Conservation (phyloP, 2,113 vertebrate genomes). For the Gulo gulo region DNA sequence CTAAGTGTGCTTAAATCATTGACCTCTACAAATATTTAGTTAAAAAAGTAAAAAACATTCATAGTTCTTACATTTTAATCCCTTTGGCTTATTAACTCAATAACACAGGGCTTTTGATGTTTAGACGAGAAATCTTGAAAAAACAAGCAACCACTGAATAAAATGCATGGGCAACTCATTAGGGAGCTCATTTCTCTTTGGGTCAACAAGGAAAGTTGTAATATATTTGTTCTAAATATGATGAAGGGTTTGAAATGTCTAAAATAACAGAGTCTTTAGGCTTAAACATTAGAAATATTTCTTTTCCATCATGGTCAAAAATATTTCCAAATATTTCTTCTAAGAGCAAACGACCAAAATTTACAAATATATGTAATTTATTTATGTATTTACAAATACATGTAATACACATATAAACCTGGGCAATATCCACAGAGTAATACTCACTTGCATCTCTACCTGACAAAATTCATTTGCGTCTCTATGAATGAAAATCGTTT, state of each 20-base stretch:
- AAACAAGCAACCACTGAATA: not conserved
- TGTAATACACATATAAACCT: not conserved
- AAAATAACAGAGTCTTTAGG: not conserved
- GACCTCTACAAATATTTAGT: not conserved
- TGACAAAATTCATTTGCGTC: not conserved
- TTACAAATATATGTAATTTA: not conserved
- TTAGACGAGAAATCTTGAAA: not conserved
- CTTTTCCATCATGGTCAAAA: not conserved
- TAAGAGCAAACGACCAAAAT: not conserved
- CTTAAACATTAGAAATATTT: not conserved
- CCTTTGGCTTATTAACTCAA: not conserved
- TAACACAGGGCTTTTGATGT: not conserved
- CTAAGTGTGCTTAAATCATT: not conserved
- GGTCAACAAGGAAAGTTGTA: not conserved
- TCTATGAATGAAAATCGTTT: not conserved
- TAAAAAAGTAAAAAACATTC: not conserved
- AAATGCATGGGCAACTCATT: not conserved
- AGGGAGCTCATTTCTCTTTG: not conserved
- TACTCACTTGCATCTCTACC: not conserved
- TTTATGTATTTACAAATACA: not conserved
- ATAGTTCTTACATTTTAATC: not conserved
- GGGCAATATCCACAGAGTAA: not conserved
- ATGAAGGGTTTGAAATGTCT: not conserved
- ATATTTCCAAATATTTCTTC: not conserved
- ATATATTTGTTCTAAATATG: not conserved